Percentiles rank a stretch among this genome's conserved stretches.
Conservation (phyloP, 2,888 invertebrate genomes). For the Cantharis rustica region DNA sequence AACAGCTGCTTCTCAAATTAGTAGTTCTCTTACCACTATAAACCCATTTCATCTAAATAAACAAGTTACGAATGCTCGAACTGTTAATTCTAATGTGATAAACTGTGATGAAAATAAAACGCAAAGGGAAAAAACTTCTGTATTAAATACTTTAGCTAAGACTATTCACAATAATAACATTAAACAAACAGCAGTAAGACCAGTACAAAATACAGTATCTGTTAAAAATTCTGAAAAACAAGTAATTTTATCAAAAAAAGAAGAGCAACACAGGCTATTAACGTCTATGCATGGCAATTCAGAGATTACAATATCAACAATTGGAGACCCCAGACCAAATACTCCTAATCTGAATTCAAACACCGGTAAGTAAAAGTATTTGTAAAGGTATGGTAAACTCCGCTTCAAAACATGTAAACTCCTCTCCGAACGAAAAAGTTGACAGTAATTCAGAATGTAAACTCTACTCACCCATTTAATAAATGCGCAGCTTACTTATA, state of each 20-base stretch:
- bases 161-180: not conserved
- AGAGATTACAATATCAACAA: slow-evolving; percentile 7
- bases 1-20: not conserved
- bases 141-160: not conserved
- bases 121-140: not conserved
- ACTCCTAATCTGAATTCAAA: not conserved
- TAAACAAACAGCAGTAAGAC: not conserved
- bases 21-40: not conserved
- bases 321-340: not conserved
- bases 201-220: not conserved
- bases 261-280: not conserved
- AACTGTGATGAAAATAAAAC: not conserved
- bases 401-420: too few species aligned
- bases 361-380: not conserved
- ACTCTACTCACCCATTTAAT: too few species aligned
- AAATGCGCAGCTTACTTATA: too few species aligned
- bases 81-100: not conserved
- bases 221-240: not conserved
- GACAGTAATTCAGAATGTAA: too few species aligned
- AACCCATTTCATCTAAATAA: not conserved
- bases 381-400: too few species aligned
- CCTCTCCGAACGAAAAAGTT: too few species aligned
- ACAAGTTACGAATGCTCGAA: not conserved
- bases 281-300: slow-evolving; percentile 4
- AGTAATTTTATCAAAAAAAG: not conserved